Evolutionary conservation across 1,140 invertebrate species (phyloP), one percentile per base, ranked within the genome.

Genomic region (Drosophila seguyi): DNA sequence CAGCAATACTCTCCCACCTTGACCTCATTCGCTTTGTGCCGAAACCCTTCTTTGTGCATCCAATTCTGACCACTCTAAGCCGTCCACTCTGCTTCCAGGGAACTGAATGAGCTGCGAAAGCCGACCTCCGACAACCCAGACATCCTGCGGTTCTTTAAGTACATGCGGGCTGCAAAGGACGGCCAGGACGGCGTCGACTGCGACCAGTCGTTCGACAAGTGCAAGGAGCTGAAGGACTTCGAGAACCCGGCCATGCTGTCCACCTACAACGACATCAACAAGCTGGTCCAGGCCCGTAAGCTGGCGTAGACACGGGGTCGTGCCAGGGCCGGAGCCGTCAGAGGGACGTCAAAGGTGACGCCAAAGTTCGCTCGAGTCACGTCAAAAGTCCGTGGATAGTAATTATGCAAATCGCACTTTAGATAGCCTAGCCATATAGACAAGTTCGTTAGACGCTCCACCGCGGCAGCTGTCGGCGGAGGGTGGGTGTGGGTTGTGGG

Each of bases 151-250:
- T 98, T 97, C 94, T 98, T 97, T 94, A 95, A 95, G 45, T 97
- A 97, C 92, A 97, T 98, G 97, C 95, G 97, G 75, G 96, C 97
- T 1, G 97, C 97, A 7, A 96, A 97, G 81, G 96, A 97, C 73
- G 97, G 97, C 0, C 97, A 98, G 81, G 96, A 97, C 75, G 95
- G 95, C 4, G 91, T 94, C 8, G 95, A 95, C 75, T 98, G 97
- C 85, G 93, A 94, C 52, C 85, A 93, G 14, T 93, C 94, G 5
- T 94, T 95, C 53, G 94, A 94, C 8, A 95, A 94, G 67, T 95
- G 94, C 85, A 88, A 92, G 55, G 90, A 93, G 62, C 93, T 95
- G 81, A 90, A 94, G 75, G 91, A 94, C 60, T 94, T 95, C 48
- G 96, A 94, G 10, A 93, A 95, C 84, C 96, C 96, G 66, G 96